Conservation (phyloP, 2,797 vertebrate species). For the Centropyge bicolor region DNA sequence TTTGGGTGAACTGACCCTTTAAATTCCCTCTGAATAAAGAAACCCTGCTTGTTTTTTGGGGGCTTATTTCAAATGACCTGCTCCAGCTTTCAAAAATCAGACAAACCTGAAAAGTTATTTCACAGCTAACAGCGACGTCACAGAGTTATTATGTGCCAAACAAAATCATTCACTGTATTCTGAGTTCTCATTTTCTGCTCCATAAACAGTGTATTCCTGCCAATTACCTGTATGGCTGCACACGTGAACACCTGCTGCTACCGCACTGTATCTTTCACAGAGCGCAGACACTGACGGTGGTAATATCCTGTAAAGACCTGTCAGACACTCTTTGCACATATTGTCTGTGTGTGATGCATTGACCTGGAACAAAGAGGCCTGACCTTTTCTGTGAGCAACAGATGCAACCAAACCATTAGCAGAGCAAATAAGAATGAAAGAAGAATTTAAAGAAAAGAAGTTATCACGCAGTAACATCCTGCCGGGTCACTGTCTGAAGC, state of each 20-base stretch:
- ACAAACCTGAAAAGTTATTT: neutral
- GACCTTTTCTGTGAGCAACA: constrained; percentile 31
- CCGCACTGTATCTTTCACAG: neutral
- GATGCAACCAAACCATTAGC: constrained; percentile 34
- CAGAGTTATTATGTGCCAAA: constrained; percentile 1
- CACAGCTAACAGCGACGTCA: neutral
- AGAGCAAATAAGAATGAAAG: constrained; percentile 29
- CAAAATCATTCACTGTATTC: neutral
- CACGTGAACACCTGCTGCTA: constrained; percentile 13
- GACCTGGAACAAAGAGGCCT: neutral
- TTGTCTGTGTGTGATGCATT: constrained; percentile 11
- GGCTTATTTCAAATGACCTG: neutral
- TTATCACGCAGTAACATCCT: constrained; percentile 15
- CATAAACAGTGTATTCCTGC: neutral
- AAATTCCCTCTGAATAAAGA: neutral
- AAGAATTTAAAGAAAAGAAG: constrained; percentile 2
- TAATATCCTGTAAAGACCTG: constrained; percentile 1
- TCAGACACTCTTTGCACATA: constrained; percentile 2
- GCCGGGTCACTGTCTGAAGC: constrained; percentile 28
- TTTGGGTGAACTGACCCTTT: neutral
- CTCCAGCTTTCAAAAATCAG: neutral
- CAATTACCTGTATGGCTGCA: neutral
- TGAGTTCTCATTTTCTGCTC: constrained; percentile 22
- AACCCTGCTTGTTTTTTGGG: neutral
- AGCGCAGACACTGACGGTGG: constrained; percentile 8